Evolutionary conservation across 2,113 vertebrate species (phyloP).

Genomic region (Triplophysa dalaica): DNA sequence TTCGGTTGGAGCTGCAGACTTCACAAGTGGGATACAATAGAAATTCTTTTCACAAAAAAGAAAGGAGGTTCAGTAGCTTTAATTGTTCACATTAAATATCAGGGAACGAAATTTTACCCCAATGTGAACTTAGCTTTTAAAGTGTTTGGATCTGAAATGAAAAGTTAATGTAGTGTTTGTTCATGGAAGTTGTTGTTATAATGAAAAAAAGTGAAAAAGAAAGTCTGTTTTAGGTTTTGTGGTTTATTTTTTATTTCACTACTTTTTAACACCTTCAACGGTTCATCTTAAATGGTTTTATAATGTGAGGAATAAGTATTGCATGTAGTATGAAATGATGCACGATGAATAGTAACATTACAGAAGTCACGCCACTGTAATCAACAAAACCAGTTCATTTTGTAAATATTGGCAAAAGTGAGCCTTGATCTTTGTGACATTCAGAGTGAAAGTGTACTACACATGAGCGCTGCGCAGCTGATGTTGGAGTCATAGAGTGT

Average conservation of each 20-base stretch:
- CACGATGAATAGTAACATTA: too few relatives aligned
- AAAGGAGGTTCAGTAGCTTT: constrained; percentile 15
- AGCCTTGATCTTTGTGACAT: neutral
- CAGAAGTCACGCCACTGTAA: neutral
- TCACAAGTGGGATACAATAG: neutral
- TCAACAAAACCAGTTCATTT: neutral
- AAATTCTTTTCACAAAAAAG: neutral
- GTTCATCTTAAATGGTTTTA: too few relatives aligned
- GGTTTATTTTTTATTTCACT: too few relatives aligned
- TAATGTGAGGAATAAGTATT: too few relatives aligned
- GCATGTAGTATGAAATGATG: too few relatives aligned
- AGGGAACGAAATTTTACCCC: neutral
- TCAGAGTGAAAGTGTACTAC: constrained; percentile 25
- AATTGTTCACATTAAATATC: neutral
- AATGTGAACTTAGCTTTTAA: neutral
- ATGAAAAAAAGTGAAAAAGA: too few relatives aligned
- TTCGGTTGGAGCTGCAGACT: neutral
- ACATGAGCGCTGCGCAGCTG: neutral
- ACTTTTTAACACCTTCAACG: too few relatives aligned
- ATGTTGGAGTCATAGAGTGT: neutral
- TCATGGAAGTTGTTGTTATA: too few relatives aligned
- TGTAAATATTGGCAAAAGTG: constrained; percentile 1
- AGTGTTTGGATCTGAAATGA: too few relatives aligned
- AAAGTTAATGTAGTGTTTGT: too few relatives aligned
- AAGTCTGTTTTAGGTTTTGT: too few relatives aligned